Evolutionary conservation across 2,797 vertebrate genomes (phyloP).

Genomic region (Etheostoma perlongum): DNA sequence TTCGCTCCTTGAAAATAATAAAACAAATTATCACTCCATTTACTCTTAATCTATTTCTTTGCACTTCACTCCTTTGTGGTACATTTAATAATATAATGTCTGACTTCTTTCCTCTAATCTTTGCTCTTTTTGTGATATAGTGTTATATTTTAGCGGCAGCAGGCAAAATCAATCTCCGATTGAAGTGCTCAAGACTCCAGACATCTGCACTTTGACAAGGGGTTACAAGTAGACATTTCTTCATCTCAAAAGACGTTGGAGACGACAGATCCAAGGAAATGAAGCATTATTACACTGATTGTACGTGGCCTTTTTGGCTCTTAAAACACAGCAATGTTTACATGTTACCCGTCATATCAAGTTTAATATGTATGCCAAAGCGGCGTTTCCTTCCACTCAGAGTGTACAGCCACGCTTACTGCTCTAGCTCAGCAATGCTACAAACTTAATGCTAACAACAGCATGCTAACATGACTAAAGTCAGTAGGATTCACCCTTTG

Average conservation of each 20-base stretch:
- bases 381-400: neutral
- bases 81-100: neutral
- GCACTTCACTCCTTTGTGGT: neutral
- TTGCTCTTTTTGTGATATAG: neutral
- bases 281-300: neutral
- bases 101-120: neutral
- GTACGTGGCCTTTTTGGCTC: neutral
- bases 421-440: neutral
- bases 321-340: neutral
- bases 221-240: neutral
- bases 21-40: conserved; percentile 16
- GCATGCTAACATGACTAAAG: neutral
- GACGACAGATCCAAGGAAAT: neutral
- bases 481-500: neutral
- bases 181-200: neutral
- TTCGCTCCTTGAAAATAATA: conserved; percentile 36
- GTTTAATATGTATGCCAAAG: neutral
- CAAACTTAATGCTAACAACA: neutral
- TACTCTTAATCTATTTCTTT: conserved; percentile 18
- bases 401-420: neutral
- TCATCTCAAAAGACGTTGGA: neutral
- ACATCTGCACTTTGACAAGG: neutral
- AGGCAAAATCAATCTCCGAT: neutral
- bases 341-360: neutral
- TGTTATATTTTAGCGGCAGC: neutral